A percentile compares a stretch with the other conserved stretches of the same genome.
These are phyloP conservation scores for Triplophysa tibetana DNA, from an alignment of 2,113 vertebrate species.

Conservation along the genomic window DNA sequence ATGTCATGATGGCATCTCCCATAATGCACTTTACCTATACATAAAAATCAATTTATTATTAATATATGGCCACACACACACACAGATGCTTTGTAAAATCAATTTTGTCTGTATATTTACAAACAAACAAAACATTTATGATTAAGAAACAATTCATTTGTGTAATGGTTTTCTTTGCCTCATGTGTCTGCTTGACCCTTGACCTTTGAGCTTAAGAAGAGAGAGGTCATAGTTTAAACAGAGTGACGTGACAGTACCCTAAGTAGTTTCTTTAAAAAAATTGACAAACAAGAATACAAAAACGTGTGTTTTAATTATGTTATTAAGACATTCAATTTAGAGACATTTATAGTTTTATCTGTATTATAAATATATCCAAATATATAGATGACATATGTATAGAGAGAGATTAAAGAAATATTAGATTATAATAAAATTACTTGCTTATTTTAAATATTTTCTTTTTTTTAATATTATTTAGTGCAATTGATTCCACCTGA, in stretches of 20 bases:
- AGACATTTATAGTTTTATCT: too few species aligned
- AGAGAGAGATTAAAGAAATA: too few species aligned
- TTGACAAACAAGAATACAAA: neutral
- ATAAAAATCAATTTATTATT: neutral
- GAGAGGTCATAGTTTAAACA: constrained; percentile 37
- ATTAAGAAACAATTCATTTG: too few species aligned
- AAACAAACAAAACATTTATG: too few species aligned
- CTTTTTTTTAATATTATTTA: too few species aligned
- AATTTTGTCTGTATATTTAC: too few species aligned
- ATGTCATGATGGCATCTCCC: constrained; percentile 32
- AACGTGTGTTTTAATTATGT: neutral
- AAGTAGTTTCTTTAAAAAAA: neutral
- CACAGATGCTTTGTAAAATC: too few species aligned
- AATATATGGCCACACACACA: neutral
- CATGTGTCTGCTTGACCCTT: constrained; percentile 39
- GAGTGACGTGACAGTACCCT: constrained; percentile 34
- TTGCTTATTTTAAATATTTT: too few species aligned
- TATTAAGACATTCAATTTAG: too few species aligned
- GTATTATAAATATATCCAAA: neutral
- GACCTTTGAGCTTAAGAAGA: constrained; percentile 29
- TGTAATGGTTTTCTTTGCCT: neutral
- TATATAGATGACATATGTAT: too few species aligned
- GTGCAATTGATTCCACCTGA: too few species aligned
- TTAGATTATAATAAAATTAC: too few species aligned
- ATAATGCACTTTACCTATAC: neutral